Evolutionary conservation across 2,888 invertebrate species (phyloP).

Genomic region (Catotricha subobsoleta): DNA sequence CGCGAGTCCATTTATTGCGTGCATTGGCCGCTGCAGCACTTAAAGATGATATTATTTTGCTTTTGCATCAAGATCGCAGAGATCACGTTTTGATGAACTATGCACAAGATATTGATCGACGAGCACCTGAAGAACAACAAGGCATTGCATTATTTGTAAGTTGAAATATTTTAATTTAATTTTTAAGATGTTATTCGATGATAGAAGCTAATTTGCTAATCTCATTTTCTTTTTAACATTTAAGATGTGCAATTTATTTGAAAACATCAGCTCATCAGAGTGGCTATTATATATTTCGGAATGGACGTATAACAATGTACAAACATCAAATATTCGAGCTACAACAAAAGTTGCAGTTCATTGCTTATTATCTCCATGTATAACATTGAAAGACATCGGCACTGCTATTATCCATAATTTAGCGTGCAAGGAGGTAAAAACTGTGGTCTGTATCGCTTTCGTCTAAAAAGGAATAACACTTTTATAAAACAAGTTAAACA

Average conservation of each 20-base stretch:
- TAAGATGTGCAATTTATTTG: slow-evolving; percentile 82
- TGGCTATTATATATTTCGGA: slow-evolving; percentile 90
- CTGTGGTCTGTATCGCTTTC: slow-evolving; percentile 76
- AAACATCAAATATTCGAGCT: slow-evolving; percentile 71
- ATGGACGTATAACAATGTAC: slow-evolving; percentile 60
- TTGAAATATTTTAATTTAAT: slow-evolving; percentile 12
- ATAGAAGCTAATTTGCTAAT: background rate
- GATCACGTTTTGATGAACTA: slow-evolving; percentile 80
- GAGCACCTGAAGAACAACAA: slow-evolving; percentile 55
- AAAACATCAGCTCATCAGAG: slow-evolving; percentile 72
- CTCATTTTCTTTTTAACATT: slow-evolving; percentile 12
- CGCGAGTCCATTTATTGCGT: slow-evolving; percentile 48
- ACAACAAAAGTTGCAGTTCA: slow-evolving; percentile 86
- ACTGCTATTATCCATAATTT: slow-evolving; percentile 78
- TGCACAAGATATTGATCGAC: slow-evolving; percentile 60
- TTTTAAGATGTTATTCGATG: background rate
- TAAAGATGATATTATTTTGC: slow-evolving; percentile 74
- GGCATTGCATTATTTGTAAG: slow-evolving; percentile 65
- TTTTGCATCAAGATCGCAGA: slow-evolving; percentile 76
- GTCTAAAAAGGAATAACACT: too few species aligned
- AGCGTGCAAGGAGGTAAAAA: slow-evolving; percentile 91
- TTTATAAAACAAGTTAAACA: too few species aligned
- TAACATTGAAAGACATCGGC: slow-evolving; percentile 58
- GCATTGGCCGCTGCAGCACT: slow-evolving; percentile 58
- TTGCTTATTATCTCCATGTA: slow-evolving; percentile 52